These are phyloP conservation scores for Callyntrura guangdongensis DNA, from an alignment of 2,888 invertebrate genomes.

Conservation along the genomic window DNA sequence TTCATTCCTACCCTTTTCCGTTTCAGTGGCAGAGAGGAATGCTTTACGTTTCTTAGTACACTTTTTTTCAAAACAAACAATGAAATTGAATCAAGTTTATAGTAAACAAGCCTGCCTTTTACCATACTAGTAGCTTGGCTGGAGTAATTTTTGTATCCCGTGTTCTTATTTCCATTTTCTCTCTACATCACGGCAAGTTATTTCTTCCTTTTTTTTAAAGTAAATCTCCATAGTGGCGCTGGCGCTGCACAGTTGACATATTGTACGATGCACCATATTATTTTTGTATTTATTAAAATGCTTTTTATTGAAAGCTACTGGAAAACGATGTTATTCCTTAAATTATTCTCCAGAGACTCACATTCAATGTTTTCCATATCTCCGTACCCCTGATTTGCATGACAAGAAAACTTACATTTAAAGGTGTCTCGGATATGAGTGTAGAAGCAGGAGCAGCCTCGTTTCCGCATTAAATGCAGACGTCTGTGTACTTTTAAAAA, in stretches of 20 bases:
- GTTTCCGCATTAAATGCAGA: no score
- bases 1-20: conserved; percentile 13
- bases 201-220: neutral
- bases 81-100: neutral
- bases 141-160: neutral
- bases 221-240: neutral
- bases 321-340: conserved; percentile 34
- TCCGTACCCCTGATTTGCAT: no score
- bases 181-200: neutral
- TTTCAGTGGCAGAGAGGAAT: neutral
- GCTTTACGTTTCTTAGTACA: neutral
- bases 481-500: no score
- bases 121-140: no score
- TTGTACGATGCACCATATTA: neutral
- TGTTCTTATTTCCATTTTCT: neutral
- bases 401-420: no score
- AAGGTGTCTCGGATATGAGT: no score
- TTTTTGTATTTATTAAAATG: neutral
- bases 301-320: neutral
- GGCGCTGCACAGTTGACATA: neutral
- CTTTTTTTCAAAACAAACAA: conserved; percentile 2
- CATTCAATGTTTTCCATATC: conserved; percentile 9
- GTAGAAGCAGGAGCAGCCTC: no score
- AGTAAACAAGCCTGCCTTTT: no score
- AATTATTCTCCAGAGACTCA: conserved; percentile 54